phyloP scores from a whole-genome alignment of 2,888 invertebrate genomes.

The Lepetodrilus schrolli region DNA sequence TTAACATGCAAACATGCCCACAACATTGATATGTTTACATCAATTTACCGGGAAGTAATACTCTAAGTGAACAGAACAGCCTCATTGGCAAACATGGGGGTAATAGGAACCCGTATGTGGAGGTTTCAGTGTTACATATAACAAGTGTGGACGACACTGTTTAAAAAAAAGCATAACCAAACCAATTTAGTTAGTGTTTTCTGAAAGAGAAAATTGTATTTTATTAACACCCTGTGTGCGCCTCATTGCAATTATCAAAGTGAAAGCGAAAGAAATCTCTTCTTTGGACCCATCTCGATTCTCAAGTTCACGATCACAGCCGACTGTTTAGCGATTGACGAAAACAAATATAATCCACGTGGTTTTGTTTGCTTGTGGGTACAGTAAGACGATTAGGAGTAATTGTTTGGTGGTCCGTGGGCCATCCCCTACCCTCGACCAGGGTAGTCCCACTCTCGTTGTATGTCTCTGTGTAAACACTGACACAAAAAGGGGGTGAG shows the following conservation, averaged over 20 bases:
- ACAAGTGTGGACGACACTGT: too few relatives aligned
- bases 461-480: too few relatives aligned
- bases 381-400: background rate
- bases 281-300: background rate
- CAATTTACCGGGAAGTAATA: background rate
- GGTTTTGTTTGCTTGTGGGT: background rate
- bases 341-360: conserved; percentile 1
- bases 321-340: background rate
- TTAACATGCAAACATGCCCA: background rate
- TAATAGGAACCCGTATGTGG: conserved; percentile 10
- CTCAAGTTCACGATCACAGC: background rate
- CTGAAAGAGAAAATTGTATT: background rate
- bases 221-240: background rate
- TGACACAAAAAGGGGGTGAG: too few relatives aligned
- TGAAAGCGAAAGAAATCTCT: background rate
- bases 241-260: background rate
- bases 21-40: background rate
- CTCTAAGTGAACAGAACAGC: background rate
- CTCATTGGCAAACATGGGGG: background rate
- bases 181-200: background rate
- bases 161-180: conserved; percentile 11
- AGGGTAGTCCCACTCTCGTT: too few relatives aligned
- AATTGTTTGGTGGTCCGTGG: background rate
- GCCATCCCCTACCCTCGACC: background rate
- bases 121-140: background rate